phyloP scores from a whole-genome alignment of 2,888 invertebrate genomes.

The Agelastica alni region DNA sequence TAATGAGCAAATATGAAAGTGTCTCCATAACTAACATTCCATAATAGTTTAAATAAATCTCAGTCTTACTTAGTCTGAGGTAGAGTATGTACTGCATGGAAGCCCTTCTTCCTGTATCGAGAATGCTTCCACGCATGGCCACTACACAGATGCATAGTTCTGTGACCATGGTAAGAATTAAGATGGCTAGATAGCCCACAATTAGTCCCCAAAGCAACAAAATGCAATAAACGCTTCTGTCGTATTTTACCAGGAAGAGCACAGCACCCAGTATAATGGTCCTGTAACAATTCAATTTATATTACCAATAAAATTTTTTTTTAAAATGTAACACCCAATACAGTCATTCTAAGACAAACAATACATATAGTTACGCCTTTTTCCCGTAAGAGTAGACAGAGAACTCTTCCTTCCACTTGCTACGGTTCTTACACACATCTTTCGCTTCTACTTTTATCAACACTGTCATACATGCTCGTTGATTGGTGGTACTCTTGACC shows the following conservation, averaged over 20 bases:
- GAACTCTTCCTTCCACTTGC: too few relatives aligned
- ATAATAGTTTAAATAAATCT: background rate
- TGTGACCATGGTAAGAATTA: slow-evolving; percentile 64
- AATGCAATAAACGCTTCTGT: slow-evolving; percentile 58
- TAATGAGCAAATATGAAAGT: too few relatives aligned
- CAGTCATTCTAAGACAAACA: too few relatives aligned
- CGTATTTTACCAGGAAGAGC: slow-evolving; percentile 63
- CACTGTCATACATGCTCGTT: too few relatives aligned
- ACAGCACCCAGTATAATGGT: slow-evolving; percentile 63
- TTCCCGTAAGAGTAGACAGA: too few relatives aligned
- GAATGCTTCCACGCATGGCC: slow-evolving; percentile 78
- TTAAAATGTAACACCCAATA: too few relatives aligned
- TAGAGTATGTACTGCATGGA: slow-evolving; percentile 82
- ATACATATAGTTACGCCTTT: too few relatives aligned
- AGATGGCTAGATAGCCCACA: slow-evolving; percentile 65
- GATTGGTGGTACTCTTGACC: too few relatives aligned
- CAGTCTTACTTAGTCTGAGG: slow-evolving; percentile 70
- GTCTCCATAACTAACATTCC: background rate
- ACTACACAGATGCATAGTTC: slow-evolving; percentile 75
- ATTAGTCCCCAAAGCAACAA: slow-evolving; percentile 63
- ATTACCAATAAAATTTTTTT: too few relatives aligned
- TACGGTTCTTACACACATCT: too few relatives aligned
- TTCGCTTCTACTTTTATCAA: too few relatives aligned
- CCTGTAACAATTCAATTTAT: slow-evolving; percentile 64
- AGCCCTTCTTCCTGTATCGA: slow-evolving; percentile 73